These are phyloP conservation scores for Papilio aristodemus DNA, from an alignment of 1,140 invertebrate genomes.

Conservation along the genomic window DNA sequence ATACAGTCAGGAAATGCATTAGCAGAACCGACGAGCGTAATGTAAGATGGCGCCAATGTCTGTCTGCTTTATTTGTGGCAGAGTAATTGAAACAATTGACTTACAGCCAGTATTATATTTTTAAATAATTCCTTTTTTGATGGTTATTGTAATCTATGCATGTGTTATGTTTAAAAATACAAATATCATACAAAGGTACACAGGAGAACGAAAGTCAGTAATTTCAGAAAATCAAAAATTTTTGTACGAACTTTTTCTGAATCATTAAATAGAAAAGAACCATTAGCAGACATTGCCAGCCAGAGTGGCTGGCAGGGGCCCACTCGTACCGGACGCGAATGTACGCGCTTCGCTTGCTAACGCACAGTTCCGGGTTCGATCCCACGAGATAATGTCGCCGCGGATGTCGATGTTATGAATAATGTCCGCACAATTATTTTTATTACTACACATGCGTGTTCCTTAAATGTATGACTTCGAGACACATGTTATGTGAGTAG, in stretches of 20 bases:
- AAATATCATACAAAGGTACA: too few relatives aligned
- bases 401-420: constrained; percentile 32
- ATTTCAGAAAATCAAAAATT: too few relatives aligned
- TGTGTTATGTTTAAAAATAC: too few relatives aligned
- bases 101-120: background rate
- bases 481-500: too few relatives aligned
- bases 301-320: background rate
- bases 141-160: too few relatives aligned
- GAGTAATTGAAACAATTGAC: constrained; percentile 1
- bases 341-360: constrained; percentile 23
- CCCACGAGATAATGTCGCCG: constrained; percentile 31
- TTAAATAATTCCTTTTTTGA: too few relatives aligned
- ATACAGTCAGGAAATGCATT: constrained; percentile 13
- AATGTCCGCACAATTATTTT: constrained; percentile 22
- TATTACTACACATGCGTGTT: background rate
- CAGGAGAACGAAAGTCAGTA: too few relatives aligned
- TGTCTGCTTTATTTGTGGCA: background rate
- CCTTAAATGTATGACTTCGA: background rate
- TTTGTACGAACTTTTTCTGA: too few relatives aligned
- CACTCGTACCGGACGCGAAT: constrained; percentile 16
- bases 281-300: background rate
- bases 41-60: constrained; percentile 29
- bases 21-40: constrained; percentile 8
- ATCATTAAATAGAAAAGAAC: background rate
- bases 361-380: constrained; percentile 29